Percentiles rank a stretch among this genome's conserved stretches.
Conservation (phyloP, 2,888 invertebrate species). For the Agapetus fuscipes region DNA sequence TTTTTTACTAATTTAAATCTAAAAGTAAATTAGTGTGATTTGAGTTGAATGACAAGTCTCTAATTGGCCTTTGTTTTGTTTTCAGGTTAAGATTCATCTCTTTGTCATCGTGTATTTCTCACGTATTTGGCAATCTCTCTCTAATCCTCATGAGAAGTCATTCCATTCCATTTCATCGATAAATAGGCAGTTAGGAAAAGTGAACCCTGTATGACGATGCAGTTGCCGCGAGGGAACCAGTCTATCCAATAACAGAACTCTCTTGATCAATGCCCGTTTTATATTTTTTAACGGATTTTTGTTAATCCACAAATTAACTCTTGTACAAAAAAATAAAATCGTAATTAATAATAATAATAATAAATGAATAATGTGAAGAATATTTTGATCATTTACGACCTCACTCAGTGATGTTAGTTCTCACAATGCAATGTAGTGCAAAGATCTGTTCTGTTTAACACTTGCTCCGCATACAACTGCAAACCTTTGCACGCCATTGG, state of each 20-base stretch:
- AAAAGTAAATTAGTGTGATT: no score
- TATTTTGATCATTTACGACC: no score
- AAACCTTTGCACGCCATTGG: constrained; percentile 12
- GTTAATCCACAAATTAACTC: constrained; percentile 3
- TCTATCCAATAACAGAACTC: background rate
- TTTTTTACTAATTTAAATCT: no score
- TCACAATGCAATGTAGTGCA: background rate
- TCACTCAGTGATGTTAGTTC: background rate
- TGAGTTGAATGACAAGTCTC: background rate
- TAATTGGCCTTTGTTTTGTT: constrained; percentile 10
- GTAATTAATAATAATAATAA: constrained; percentile 4
- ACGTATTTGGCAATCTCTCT: constrained; percentile 20
- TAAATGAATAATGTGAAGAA: no score
- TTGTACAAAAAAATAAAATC: constrained; percentile 17
- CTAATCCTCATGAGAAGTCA: constrained; percentile 30
- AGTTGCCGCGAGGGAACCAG: constrained; percentile 6
- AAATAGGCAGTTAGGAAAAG: constrained; percentile 18
- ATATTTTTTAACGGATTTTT: background rate
- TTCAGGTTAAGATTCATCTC: constrained; percentile 36
- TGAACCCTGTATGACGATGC: constrained; percentile 16
- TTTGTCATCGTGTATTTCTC: constrained; percentile 29
- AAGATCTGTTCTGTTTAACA: background rate
- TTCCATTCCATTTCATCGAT: constrained; percentile 44
- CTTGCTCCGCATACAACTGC: no score
- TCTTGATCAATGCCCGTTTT: background rate